phyloP scores from a whole-genome alignment of 2,888 invertebrate species.

The Prenolepis imparis region DNA sequence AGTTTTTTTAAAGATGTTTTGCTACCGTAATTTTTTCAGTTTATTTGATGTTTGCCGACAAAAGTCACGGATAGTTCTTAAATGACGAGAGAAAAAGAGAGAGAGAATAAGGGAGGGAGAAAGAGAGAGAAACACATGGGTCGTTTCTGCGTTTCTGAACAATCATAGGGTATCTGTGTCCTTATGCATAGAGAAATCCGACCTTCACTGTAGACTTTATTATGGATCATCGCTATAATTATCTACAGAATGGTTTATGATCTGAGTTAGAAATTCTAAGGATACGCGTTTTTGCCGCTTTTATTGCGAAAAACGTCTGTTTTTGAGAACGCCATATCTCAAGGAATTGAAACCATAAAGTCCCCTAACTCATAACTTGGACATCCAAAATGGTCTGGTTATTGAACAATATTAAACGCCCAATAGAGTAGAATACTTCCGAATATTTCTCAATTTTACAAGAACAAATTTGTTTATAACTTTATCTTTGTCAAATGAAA shows the following conservation, averaged over 20 bases:
- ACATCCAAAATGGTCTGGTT: neutral
- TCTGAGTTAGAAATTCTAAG: neutral
- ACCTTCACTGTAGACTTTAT: neutral
- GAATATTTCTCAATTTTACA: neutral
- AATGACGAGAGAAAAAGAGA: neutral
- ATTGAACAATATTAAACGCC: neutral
- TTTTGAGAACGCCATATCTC: neutral
- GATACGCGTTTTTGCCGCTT: neutral
- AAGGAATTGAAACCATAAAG: neutral
- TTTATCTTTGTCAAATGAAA: neutral
- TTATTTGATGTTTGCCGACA: neutral
- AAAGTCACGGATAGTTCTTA: slow-evolving; percentile 7
- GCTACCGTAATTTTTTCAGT: neutral
- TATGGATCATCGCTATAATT: neutral
- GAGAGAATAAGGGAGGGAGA: neutral
- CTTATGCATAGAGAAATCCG: neutral
- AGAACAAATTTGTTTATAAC: neutral
- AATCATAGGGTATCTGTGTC: neutral
- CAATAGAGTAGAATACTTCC: neutral
- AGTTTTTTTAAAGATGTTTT: neutral
- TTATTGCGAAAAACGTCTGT: neutral
- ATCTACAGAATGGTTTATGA: neutral
- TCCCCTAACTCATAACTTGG: neutral
- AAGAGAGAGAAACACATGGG: neutral
- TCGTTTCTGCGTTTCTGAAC: neutral